Percentiles rank a stretch among this genome's conserved stretches.
Evolutionary conservation across 2,797 vertebrate genomes (phyloP).

Genomic region (Remorina albescens): DNA sequence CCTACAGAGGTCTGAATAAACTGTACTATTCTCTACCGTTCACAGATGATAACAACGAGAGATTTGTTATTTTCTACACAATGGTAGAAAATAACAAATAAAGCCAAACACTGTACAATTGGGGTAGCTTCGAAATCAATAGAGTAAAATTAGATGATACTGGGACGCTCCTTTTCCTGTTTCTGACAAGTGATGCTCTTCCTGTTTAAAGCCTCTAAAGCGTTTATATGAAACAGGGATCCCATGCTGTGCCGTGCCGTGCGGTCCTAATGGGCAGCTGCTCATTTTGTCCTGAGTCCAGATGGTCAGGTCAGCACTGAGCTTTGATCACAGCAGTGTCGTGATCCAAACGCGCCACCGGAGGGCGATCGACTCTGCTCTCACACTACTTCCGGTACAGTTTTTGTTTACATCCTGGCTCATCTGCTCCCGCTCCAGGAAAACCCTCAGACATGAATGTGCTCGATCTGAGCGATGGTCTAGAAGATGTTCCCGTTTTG

Average conservation of each 20-base stretch:
- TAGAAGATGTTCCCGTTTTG: slow-evolving; percentile 79
- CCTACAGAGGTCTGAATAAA: slow-evolving; percentile 11
- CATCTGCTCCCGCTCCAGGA: neutral
- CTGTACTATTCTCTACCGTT: neutral
- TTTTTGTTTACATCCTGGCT: slow-evolving; percentile 17
- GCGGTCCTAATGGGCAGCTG: neutral
- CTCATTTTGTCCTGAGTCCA: slow-evolving; percentile 5
- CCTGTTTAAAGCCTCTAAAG: neutral
- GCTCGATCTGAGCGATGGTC: slow-evolving; percentile 68
- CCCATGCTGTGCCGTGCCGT: neutral
- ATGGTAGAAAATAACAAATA: neutral
- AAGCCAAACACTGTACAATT: neutral
- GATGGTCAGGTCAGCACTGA: neutral
- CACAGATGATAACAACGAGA: neutral
- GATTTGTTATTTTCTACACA: no score
- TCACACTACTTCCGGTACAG: neutral
- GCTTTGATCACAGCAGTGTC: neutral
- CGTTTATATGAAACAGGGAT: neutral
- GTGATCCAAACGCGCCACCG: rapidly evolving
- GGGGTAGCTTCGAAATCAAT: neutral
- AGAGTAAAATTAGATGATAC: neutral
- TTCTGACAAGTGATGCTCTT: neutral
- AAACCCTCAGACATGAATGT: slow-evolving; percentile 7
- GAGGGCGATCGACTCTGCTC: neutral
- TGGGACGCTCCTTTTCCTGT: neutral